Base-by-base conservation (phyloP, 2,888 invertebrate species). In the Athripsodes cinereus region DNA sequence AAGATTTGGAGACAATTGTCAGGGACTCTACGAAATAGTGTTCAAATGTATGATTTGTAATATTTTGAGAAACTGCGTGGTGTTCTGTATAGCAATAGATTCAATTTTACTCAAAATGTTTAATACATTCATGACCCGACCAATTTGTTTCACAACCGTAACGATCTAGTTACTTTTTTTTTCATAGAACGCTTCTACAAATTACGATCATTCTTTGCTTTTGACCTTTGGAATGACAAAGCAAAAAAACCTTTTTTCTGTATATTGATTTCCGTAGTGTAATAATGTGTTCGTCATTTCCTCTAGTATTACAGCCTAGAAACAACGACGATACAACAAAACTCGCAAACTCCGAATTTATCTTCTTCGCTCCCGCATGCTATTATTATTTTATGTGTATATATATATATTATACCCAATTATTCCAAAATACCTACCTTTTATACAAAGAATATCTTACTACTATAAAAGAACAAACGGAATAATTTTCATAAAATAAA, bases 151-250 rank as follows among this genome's bases (percentile, higher is more conserved):
- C 40, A 16, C 40, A 40, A 16, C 40, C 16, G 16, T 8, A 40
- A 40, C 8, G 16, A 40, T 40, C 2, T 40, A 40, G 40, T n/a
- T 3, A 40, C 40, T 8, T 40, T 40, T 13, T 6, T 40, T 40
- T 40, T 40, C 40, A 40, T n/a, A 40, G 40, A 40, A 40, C 3
- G 40, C n/a, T n/a, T 8, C 40, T 40, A 40, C 40, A 40, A 40
- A 40, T 40, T 40, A 40, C 40, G 40, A n/a, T 40, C 40, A n/a
- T 40, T 40, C 40, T 16, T 40, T 16, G 40, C n/a, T 40, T 31
- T 40, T 40, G 40, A 40, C 40, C 40, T 40, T 40, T n/a, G 40
- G 13, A 40, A 40, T 40, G 40, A 40, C 40, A 40, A 40, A 40
- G 40, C 40, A 40, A 40, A 40, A 40, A 40, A 3, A 3, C 13